Evolutionary conservation across 2,113 vertebrate genomes (phyloP).

Genomic region (Aegypius monachus): DNA sequence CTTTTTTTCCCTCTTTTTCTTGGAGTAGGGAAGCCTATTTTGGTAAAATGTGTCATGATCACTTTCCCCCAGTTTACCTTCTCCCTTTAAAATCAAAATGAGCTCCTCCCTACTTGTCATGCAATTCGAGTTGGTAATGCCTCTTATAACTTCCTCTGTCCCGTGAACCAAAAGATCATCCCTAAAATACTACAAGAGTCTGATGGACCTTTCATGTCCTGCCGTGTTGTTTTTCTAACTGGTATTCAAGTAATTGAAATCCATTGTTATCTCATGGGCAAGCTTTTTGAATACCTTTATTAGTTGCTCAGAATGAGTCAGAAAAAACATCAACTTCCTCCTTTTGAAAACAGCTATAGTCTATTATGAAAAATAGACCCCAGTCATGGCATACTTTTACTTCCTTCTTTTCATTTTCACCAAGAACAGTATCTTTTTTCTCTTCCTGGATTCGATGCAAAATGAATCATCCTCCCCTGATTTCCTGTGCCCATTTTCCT

Average conservation of each 20-base stretch:
- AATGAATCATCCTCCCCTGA: neutral
- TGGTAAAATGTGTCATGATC: neutral
- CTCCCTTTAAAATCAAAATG: neutral
- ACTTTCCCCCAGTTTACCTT: conserved; percentile 25
- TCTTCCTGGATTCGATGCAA: neutral
- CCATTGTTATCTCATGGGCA: neutral
- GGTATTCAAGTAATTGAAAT: neutral
- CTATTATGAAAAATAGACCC: neutral
- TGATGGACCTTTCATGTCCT: neutral
- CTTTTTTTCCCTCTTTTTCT: conserved; percentile 2
- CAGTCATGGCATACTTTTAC: neutral
- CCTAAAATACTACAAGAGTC: neutral
- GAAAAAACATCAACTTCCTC: neutral
- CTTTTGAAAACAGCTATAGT: neutral
- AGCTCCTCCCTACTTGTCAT: neutral
- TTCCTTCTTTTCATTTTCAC: neutral
- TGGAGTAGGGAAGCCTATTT: neutral
- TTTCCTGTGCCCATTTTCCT: neutral
- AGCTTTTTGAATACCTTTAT: neutral
- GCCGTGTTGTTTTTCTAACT: neutral
- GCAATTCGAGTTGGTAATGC: neutral
- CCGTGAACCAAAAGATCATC: neutral
- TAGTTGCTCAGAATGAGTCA: neutral
- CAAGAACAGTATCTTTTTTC: neutral
- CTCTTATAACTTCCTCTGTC: neutral